A percentile compares a stretch with the other conserved stretches of the same genome.
phyloP scores from a whole-genome alignment of 2,113 vertebrate species.

The Zosterops pallidus region DNA sequence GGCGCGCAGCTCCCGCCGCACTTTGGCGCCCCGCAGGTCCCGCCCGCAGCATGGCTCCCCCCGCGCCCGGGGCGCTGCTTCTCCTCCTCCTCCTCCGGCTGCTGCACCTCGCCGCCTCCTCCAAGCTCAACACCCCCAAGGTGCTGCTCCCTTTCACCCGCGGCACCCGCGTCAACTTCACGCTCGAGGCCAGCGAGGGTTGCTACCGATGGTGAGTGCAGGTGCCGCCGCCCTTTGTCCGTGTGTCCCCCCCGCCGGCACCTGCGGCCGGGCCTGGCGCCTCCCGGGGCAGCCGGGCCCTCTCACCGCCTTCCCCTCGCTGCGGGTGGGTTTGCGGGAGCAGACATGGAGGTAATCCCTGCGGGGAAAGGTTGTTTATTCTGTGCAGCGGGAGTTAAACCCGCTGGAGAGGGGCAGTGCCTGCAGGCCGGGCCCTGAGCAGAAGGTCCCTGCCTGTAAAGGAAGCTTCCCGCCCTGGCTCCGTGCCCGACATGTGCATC shows the following conservation, averaged over 20 bases:
- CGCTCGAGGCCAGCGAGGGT: constrained; percentile 89
- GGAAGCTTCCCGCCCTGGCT: not conserved
- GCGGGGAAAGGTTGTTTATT: not conserved
- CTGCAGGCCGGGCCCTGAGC: not conserved
- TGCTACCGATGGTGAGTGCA: constrained; percentile 94
- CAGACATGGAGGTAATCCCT: not conserved
- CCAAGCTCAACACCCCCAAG: constrained; percentile 91
- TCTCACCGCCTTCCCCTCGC: not conserved
- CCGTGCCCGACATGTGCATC: not conserved
- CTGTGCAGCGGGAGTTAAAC: not conserved
- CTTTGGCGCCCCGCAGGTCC: not conserved
- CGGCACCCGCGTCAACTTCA: constrained; percentile 87
- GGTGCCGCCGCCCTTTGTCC: not conserved
- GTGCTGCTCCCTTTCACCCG: constrained; percentile 89
- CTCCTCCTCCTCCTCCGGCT: not conserved
- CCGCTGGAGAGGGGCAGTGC: not conserved
- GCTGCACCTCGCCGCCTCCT: constrained; percentile 29
- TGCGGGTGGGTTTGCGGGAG: not conserved
- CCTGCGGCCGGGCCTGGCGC: not conserved
- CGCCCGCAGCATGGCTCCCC: constrained; percentile 31
- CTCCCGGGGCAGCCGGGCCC: not conserved
- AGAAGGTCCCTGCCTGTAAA: not conserved
- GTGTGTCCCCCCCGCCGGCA: not conserved
- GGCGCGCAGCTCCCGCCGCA: not conserved
- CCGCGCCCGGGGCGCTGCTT: not conserved